Evolutionary conservation across 2,797 vertebrate species (phyloP), one percentile per base, ranked within the genome.

Genomic region (Gambusia yucatana): DNA sequence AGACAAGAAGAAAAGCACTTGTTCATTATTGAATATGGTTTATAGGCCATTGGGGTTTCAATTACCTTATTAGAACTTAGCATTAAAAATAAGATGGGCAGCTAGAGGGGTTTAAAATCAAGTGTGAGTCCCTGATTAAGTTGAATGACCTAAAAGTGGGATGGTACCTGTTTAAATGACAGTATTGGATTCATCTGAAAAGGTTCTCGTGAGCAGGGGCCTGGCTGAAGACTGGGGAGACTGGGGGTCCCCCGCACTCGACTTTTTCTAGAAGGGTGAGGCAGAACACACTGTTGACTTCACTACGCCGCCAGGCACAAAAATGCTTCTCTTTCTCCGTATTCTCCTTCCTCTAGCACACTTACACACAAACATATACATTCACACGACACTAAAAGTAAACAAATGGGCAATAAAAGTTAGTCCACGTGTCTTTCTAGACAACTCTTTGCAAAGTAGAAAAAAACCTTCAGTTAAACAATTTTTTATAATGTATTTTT

Each of bases 131-230:
- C 91, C 78, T 91, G 87, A 92, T 94, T 94, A 89, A 91, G 83
- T 94, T 92, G 86, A 77, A 84, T 41, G 80, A 70, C 87, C 92
- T 76, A 83, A 79, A 82, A 81, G 78, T 88, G 77, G 89, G 86
- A 93, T 91, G 95, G 96, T 99, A 99, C 98, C 98, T 99, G 98
- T 97, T 96, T 96, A 99, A 91, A 96, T 93, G 93, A 97, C 91
- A 93, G 95, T 93, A 98, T 96, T 97, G 97, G 98, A 98, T 89
- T 98, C 98, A 87, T 98, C 97, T 97, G 98, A 99, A 97, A 99
- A 99, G 44, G 97, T 98, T 98, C 97, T 97, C 97, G 98, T 98
- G 97, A 99, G 98, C 93, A 99, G 98, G 90, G 97, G 98, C 96
- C 96, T 97, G 97, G 97, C 95, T 95, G 97, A 97, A 94, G 97